Evolutionary conservation across 2,888 invertebrate genomes (phyloP), one percentile per base, ranked within the genome.

Genomic region (Podotricha telesiphe): DNA sequence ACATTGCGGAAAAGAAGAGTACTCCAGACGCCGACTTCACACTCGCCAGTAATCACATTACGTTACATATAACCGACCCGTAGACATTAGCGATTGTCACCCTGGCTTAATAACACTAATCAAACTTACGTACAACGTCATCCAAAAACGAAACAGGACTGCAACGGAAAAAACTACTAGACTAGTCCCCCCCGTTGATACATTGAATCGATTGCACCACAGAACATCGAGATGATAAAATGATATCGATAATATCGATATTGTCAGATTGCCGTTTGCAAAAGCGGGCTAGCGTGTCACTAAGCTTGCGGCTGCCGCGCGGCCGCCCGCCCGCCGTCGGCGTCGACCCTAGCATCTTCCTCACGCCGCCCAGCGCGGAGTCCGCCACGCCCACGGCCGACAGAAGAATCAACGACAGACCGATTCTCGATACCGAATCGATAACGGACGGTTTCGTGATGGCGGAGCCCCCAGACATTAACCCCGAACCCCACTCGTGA

Each of bases 401-500:
- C 51, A 74, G 79, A 56, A 73, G 75, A 69, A 42, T 80, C 73
- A 75, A 77, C 78, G 69, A 75, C 55, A 74, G 70, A 59, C 40
- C 58, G 66, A 56, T 74, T 70, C 68, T 56, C 59, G 34, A 53
- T 70, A 20, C 19, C 79, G 58, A 77, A 58, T 65, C 70, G 69
- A 58, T 63, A 65, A 13, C 63, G 28, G 72, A 64, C 53, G 51
- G 47, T n/a, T 85, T 87, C 77, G 87, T 90, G 70, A 77, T 71
- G 74, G 93, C 91, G 34, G 78, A 83, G 77, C 82, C 79, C 71
- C 89, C 90, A 50, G 92, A 93, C 76, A 80, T 82, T 76, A 91
- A 87, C 82, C 91, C 89, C 78, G 89, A 93, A 74, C 91, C 90
- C 73, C 92, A 92, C 85, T 91, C 93, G 93, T 93, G 93, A 93